Evolutionary conservation across 2,113 vertebrate species (phyloP), one percentile per base, ranked within the genome.

Genomic region (Zosterops hypoxanthus): DNA sequence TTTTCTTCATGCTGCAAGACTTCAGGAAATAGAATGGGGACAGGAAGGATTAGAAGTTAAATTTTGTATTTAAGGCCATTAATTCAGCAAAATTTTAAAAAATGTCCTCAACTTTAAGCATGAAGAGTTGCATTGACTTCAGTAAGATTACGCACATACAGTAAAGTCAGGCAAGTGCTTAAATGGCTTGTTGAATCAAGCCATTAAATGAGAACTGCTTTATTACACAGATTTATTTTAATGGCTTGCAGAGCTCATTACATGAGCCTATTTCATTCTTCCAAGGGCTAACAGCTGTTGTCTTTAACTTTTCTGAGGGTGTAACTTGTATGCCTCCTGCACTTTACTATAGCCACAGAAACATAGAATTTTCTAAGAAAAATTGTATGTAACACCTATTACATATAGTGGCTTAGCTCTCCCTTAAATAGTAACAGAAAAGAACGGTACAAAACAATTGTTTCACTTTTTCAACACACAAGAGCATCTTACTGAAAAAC

Each of bases 341-440:
- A 28, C 70, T 82, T 82, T 6, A 89, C 50, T 78, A 72, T 46
- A 97, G 95, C 93, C 93, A 95, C 79, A 93, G 77, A 94, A 95
- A 96, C 77, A 75, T 44, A 56, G 34, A 68, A 64, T 76, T 92
- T 86, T 82, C 86, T 85, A 95, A 87, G 94, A 94, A 95, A 96
- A 95, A 82, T 17, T 36, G 57, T 94, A 88, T 85, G 94, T 81
- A 91, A 97, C 90, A 95, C 39, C 94, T 93, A 96, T 86, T 87
- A 89, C 63, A 92, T 94, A 94, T 83, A 95, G 95, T 94, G 96
- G 96, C 95, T 96, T 97, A 88, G 82, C 95, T 97, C 95, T 97
- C 95, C 96, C 96, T 98, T 98, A 97, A 96, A 98, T 97, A 97
- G 91, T 86, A 97, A 97, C 95, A 96, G 95, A 97, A 97, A 94